Conservation (phyloP, 2,888 invertebrate species). For the Latrodectus elegans region DNA sequence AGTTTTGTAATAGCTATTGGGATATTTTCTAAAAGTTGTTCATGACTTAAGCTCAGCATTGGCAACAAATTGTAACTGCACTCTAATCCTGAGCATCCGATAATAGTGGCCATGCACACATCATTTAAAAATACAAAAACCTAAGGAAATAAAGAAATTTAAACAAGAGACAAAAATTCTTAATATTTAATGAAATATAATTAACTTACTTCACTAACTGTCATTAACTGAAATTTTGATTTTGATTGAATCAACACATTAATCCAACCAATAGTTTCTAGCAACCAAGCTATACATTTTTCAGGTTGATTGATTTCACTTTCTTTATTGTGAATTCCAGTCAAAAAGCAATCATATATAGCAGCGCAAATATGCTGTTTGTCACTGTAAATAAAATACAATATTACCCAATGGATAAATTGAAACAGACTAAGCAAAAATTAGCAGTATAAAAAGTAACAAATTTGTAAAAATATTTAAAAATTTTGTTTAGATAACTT, state of each 20-base stretch:
- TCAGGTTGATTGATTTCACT: slow-evolving; percentile 55
- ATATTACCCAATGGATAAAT: background rate
- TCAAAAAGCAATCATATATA: slow-evolving; percentile 48
- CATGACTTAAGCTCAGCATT: slow-evolving; percentile 31
- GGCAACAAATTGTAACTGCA: slow-evolving; percentile 47
- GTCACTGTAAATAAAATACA: slow-evolving; percentile 34
- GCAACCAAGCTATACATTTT: slow-evolving; percentile 56
- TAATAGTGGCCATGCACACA: slow-evolving; percentile 44
- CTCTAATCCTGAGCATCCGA: slow-evolving; percentile 58
- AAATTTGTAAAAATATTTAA: too few relatives aligned
- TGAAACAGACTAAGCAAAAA: too few relatives aligned
- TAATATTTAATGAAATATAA: background rate
- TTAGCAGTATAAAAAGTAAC: too few relatives aligned
- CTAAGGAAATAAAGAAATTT: slow-evolving; percentile 24
- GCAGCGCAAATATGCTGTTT: slow-evolving; percentile 31
- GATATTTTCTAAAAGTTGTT: slow-evolving; percentile 39
- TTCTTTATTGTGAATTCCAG: slow-evolving; percentile 27
- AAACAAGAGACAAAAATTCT: background rate
- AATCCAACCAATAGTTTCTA: slow-evolving; percentile 63
- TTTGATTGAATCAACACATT: slow-evolving; percentile 53
- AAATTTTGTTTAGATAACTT: too few relatives aligned
- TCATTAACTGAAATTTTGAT: slow-evolving; percentile 51
- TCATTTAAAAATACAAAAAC: slow-evolving; percentile 51
- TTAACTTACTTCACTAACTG: slow-evolving; percentile 49
- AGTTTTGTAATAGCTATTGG: slow-evolving; percentile 35